A percentile compares a stretch with the other conserved stretches of the same genome.
Conservation (phyloP, 2,888 invertebrate species). For the Calephelis perditalis region DNA sequence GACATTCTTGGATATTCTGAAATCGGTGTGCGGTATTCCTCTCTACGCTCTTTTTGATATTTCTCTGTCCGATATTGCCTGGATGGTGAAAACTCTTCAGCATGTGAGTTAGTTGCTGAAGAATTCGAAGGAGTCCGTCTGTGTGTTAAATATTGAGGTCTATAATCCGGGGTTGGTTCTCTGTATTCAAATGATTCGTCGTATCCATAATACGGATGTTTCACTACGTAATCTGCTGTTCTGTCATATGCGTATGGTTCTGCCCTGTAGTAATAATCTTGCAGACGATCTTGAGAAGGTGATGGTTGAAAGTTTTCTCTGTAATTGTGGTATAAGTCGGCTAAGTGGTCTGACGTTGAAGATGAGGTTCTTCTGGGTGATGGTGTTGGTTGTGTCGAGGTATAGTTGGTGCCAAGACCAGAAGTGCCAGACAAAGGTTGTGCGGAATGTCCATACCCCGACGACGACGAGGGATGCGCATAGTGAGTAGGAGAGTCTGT, state of each 20-base stretch:
- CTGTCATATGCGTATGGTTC: slow-evolving; percentile 60
- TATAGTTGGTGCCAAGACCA: slow-evolving; percentile 72
- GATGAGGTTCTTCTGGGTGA: slow-evolving; percentile 86
- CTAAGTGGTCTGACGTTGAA: slow-evolving; percentile 77
- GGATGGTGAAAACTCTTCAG: slow-evolving; percentile 66
- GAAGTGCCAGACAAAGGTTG: slow-evolving; percentile 72
- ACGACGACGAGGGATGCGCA: slow-evolving; percentile 69
- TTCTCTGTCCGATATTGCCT: slow-evolving; percentile 48
- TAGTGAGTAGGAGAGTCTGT: slow-evolving; percentile 87
- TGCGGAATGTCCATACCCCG: slow-evolving; percentile 71
- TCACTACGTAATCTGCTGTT: slow-evolving; percentile 65
- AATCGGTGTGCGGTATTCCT: slow-evolving; percentile 51
- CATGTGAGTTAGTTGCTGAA: slow-evolving; percentile 76
- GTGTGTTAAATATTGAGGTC: slow-evolving; percentile 75
- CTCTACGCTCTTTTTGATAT: slow-evolving; percentile 42
- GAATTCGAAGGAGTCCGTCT: slow-evolving; percentile 89
- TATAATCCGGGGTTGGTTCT: slow-evolving; percentile 57
- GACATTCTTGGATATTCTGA: slow-evolving; percentile 59
- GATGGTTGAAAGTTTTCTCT: slow-evolving; percentile 67
- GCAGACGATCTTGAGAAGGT: slow-evolving; percentile 49
- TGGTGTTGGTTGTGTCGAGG: slow-evolving; percentile 77
- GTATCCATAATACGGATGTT: slow-evolving; percentile 63
- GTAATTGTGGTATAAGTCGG: slow-evolving; percentile 79
- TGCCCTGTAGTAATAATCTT: slow-evolving; percentile 54
- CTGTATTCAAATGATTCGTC: slow-evolving; percentile 63